Conservation (phyloP, 2,797 vertebrate genomes). For the Sebastes wilsoni region DNA sequence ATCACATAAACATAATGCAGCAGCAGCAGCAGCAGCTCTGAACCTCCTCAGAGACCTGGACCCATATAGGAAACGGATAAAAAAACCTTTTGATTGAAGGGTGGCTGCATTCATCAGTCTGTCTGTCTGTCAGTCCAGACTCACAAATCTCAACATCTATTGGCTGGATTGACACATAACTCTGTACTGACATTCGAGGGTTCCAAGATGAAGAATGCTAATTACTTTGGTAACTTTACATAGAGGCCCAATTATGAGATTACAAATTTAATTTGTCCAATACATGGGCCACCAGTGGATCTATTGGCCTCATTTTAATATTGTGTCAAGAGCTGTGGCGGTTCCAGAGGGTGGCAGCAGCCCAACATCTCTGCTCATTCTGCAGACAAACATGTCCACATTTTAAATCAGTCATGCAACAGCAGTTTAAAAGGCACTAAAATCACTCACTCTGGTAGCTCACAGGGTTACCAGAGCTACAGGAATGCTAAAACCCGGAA, state of each 20-base stretch:
- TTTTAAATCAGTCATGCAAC: no score
- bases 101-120: background rate
- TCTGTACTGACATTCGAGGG: background rate
- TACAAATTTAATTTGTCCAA: background rate
- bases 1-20: constrained; percentile 41
- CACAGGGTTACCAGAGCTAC: no score
- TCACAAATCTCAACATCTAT: background rate
- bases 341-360: no score
- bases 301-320: no score
- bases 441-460: no score
- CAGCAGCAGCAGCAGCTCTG: background rate
- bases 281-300: background rate
- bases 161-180: no score
- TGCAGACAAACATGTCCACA: no score
- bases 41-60: background rate
- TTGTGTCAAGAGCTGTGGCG: no score
- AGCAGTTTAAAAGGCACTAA: no score
- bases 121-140: background rate
- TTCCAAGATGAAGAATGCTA: background rate
- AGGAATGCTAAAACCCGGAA: no score
- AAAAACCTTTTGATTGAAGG: background rate
- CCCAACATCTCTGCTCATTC: no score
- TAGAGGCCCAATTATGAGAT: background rate
- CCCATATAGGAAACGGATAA: background rate
- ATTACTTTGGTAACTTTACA: background rate